These are phyloP conservation scores for Mungos mungo DNA, from an alignment of 2,113 vertebrate genomes.

Conservation along the genomic window DNA sequence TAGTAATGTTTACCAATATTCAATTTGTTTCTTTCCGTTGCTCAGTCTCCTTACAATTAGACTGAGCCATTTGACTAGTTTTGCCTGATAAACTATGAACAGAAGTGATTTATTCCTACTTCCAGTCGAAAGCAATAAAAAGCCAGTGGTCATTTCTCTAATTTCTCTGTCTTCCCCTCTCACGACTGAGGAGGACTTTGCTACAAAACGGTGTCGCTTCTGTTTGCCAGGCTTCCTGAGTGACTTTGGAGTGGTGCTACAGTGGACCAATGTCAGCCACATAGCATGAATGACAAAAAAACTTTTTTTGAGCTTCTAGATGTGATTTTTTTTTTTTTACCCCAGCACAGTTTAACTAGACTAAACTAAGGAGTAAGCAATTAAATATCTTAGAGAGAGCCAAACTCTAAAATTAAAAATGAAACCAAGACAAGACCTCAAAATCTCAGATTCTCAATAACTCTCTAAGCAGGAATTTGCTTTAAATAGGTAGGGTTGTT, in stretches of 20 bases:
- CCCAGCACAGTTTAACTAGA: not conserved
- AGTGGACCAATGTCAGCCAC: not conserved
- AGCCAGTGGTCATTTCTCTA: not conserved
- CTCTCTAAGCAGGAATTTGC: not conserved
- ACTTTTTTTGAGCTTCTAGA: not conserved
- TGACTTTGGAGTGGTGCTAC: not conserved
- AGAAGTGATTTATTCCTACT: not conserved
- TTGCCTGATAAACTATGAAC: not conserved
- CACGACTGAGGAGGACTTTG: not conserved
- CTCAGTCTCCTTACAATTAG: not conserved
- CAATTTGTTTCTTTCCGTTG: not conserved
- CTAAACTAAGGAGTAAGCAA: not conserved
- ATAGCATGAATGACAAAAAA: not conserved
- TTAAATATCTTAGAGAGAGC: not conserved
- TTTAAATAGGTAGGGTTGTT: not conserved
- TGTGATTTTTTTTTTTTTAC: not conserved
- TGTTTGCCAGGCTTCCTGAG: not conserved
- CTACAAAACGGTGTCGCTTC: not conserved
- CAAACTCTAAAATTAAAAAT: constrained; percentile 3
- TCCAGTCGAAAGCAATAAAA: not conserved
- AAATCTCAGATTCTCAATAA: not conserved
- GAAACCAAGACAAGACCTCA: not conserved
- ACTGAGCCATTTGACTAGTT: not conserved
- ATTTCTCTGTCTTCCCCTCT: not conserved
- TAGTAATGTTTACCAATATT: not conserved